phyloP scores from a whole-genome alignment of 2,888 invertebrate species.

The Cabera pusaria region DNA sequence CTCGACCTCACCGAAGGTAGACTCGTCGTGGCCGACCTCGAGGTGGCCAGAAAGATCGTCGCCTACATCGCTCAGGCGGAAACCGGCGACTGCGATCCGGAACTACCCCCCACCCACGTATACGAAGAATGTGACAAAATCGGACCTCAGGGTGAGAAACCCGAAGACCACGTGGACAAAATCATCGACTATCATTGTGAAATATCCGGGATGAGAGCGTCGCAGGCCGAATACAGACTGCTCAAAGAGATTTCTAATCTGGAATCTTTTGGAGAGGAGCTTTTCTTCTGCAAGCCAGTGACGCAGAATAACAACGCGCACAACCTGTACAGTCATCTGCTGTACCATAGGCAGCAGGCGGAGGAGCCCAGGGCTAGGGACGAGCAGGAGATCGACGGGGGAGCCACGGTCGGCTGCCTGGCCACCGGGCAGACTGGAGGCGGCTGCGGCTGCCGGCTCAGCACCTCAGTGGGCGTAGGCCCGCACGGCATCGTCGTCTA shows the following conservation, averaged over 20 bases:
- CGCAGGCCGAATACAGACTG: slow-evolving; percentile 93
- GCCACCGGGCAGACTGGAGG: slow-evolving; percentile 68
- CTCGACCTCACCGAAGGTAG: slow-evolving; percentile 89
- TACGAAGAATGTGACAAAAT: slow-evolving; percentile 86
- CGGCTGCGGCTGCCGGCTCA: slow-evolving; percentile 75
- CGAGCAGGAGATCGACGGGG: slow-evolving; percentile 72
- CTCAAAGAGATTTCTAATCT: slow-evolving; percentile 91
- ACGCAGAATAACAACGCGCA: slow-evolving; percentile 86
- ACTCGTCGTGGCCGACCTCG: slow-evolving; percentile 87
- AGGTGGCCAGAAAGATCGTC: slow-evolving; percentile 87
- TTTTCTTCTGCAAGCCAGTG: slow-evolving; percentile 88
- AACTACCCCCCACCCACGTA: slow-evolving; percentile 82
- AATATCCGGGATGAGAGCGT: slow-evolving; percentile 85
- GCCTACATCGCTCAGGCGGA: slow-evolving; percentile 91
- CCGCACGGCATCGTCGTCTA: slow-evolving; percentile 92
- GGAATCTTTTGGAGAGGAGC: slow-evolving; percentile 92
- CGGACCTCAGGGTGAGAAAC: slow-evolving; percentile 84
- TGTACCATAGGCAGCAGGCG: slow-evolving; percentile 84
- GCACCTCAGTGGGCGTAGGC: slow-evolving; percentile 88
- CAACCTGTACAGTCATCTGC: slow-evolving; percentile 88
- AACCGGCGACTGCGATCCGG: slow-evolving; percentile 86
- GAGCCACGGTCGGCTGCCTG: slow-evolving; percentile 72
- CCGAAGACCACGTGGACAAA: slow-evolving; percentile 84
- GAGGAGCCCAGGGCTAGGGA: slow-evolving; percentile 77
- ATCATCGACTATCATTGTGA: slow-evolving; percentile 86